Evolutionary conservation across 2,888 invertebrate genomes (phyloP).

Genomic region (Plemyria rubiginata): DNA sequence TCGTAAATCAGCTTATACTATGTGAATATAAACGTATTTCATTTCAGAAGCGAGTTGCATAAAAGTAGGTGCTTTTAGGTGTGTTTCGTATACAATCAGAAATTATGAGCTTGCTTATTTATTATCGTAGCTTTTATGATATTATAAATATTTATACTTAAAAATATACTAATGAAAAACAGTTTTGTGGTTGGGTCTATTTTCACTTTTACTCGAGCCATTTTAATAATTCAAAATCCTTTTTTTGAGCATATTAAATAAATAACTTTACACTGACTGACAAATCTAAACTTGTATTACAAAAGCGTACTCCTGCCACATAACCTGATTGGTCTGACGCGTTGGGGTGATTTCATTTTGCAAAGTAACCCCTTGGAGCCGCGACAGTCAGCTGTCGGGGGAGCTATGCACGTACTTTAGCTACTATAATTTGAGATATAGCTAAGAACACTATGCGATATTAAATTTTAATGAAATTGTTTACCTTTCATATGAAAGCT

Average conservation of each 20-base stretch:
- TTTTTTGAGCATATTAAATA: neutral
- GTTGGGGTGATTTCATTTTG: slow-evolving; percentile 67
- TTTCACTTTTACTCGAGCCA: no score
- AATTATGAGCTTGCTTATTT: neutral
- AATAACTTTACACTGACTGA: slow-evolving; percentile 10
- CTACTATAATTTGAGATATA: slow-evolving; percentile 38
- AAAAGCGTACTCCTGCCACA: slow-evolving; percentile 31
- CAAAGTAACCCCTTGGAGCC: slow-evolving; percentile 58
- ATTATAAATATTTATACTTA: neutral
- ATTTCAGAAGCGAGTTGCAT: slow-evolving; percentile 2
- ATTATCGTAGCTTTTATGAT: neutral
- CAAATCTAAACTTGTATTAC: slow-evolving; percentile 22
- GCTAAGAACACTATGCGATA: slow-evolving; percentile 49
- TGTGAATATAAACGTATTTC: slow-evolving; percentile 8
- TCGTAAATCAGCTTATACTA: slow-evolving; percentile 5
- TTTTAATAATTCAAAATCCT: neutral
- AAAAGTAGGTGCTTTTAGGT: neutral
- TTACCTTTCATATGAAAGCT: slow-evolving; percentile 31
- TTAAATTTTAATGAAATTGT: slow-evolving; percentile 48
- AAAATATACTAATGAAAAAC: no score
- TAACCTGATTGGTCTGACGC: slow-evolving; percentile 36
- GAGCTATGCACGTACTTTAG: slow-evolving; percentile 33
- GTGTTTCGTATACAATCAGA: neutral
- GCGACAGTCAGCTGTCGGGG: slow-evolving; percentile 48
- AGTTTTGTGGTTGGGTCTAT: neutral